A percentile compares a stretch with the other conserved stretches of the same genome.
These are phyloP conservation scores for Nemopilema nomurai DNA, from an alignment of 30 jellyfish, hydroid and myxozoan genomes.

Conservation along the genomic window DNA sequence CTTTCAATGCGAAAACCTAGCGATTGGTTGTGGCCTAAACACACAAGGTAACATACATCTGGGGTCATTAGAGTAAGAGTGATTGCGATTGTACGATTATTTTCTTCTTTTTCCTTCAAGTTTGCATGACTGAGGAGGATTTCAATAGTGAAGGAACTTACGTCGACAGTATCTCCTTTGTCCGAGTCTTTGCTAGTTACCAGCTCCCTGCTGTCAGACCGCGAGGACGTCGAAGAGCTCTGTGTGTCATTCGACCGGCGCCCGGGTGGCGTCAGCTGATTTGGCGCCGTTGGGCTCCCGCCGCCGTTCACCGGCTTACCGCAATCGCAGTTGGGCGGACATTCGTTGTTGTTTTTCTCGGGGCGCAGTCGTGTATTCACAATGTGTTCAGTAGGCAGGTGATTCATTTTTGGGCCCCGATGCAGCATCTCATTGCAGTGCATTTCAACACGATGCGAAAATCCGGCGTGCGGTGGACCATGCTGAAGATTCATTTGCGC, in stretches of 20 bases:
- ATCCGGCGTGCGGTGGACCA: slow-evolving; percentile 57
- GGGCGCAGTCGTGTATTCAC: slow-evolving; percentile 30
- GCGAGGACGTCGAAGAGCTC: slow-evolving; percentile 20
- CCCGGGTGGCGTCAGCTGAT: slow-evolving; percentile 23
- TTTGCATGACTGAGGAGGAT: too few species aligned
- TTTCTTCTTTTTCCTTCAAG: too few species aligned
- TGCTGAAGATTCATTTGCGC: slow-evolving; percentile 32
- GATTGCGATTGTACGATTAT: too few species aligned
- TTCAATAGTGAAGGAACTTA: too few species aligned
- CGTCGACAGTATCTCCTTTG: slow-evolving; percentile 30
- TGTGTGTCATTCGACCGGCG: slow-evolving; percentile 25
- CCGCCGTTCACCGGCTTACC: slow-evolving; percentile 29
- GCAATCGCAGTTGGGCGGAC: slow-evolving; percentile 49
- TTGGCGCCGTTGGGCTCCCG: slow-evolving; percentile 15
- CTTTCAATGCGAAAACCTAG: too few species aligned
- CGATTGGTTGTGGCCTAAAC: too few species aligned
- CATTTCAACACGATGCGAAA: slow-evolving; percentile 37
- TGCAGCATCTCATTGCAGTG: slow-evolving; percentile 49
- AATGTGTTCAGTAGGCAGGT: slow-evolving; percentile 41
- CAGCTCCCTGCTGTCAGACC: slow-evolving; percentile 27
- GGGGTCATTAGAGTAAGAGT: too few species aligned
- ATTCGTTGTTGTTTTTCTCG: slow-evolving; percentile 17
- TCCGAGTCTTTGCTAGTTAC: slow-evolving; percentile 38
- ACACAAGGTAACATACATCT: too few species aligned
- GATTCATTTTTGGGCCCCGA: slow-evolving; percentile 39